Conservation (phyloP, 2,113 vertebrate genomes). For the Perccottus glenii region DNA sequence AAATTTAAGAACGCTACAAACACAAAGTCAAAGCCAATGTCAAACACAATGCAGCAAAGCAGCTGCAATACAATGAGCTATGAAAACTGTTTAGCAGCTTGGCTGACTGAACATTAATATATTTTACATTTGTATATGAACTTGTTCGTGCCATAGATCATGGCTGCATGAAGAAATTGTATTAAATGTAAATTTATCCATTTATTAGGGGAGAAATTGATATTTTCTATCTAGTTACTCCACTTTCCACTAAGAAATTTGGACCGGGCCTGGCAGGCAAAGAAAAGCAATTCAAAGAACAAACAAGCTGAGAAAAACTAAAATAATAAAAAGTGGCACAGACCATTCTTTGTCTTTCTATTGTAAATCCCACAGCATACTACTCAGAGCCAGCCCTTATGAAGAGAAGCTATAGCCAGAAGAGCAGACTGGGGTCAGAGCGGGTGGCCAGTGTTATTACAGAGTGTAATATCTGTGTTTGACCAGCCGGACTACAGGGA, state of each 20-base stretch:
- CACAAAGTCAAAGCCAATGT: conserved; percentile 65
- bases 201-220: conserved; percentile 32
- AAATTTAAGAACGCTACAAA: conserved; percentile 70
- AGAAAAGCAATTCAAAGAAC: conserved; percentile 48
- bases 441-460: conserved; percentile 79
- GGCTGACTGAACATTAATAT: neutral
- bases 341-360: conserved; percentile 63
- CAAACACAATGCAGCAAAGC: conserved; percentile 39
- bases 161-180: neutral
- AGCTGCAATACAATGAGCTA: conserved; percentile 40
- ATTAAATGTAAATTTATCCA: conserved; percentile 3
- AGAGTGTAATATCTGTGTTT: conserved; percentile 83
- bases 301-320: conserved; percentile 53
- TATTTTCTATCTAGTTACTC: conserved; percentile 11
- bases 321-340: conserved; percentile 71
- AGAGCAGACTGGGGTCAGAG: conserved; percentile 70
- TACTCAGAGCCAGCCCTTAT: conserved; percentile 78
- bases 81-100: conserved; percentile 16
- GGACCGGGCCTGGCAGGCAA: conserved; percentile 21
- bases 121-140: conserved; percentile 18
- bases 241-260: conserved; percentile 36
- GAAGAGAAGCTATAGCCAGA: conserved; percentile 69
- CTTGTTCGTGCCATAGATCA: neutral
- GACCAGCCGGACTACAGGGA: conserved; percentile 80
- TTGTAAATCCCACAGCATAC: conserved; percentile 72